A percentile compares a stretch with the other conserved stretches of the same genome.
Evolutionary conservation across 2,797 vertebrate genomes (phyloP).

Genomic region (Hippopotamyrus pictus): DNA sequence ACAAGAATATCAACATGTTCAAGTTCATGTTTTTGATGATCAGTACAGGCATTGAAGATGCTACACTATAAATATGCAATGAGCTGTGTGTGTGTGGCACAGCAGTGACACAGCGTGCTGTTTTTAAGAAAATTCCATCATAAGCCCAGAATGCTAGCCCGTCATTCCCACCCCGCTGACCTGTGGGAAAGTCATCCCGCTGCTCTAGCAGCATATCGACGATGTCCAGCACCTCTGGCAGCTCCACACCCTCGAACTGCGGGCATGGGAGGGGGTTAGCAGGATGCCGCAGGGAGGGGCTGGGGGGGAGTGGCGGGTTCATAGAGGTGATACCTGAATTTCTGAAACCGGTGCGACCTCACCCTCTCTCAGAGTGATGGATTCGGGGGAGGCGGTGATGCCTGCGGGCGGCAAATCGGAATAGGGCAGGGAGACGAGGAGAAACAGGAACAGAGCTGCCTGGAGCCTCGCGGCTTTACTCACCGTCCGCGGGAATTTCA

Average conservation of each 20-base stretch:
- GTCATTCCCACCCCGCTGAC: neutral
- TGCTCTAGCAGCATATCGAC: constrained; percentile 21
- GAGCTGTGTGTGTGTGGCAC: neutral
- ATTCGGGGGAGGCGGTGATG: constrained; percentile 12
- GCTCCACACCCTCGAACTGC: constrained; percentile 18
- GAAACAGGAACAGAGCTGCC: neutral
- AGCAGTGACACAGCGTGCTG: neutral
- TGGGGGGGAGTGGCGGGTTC: neutral
- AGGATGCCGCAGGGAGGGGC: neutral
- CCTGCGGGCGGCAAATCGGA: neutral
- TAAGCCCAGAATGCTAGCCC: neutral
- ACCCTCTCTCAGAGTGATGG: constrained; percentile 15
- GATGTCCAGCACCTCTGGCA: neutral
- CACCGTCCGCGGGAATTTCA: neutral
- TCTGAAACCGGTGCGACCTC: neutral
- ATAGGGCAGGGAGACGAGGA: neutral
- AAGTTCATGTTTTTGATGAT: neutral
- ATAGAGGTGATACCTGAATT: neutral
- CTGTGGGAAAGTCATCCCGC: constrained; percentile 11
- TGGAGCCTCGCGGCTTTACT: neutral
- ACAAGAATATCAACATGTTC: neutral
- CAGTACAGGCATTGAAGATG: neutral
- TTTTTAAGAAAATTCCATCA: neutral
- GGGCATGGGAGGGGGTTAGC: neutral
- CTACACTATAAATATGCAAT: neutral